Base-by-base conservation (phyloP, 2,888 invertebrate genomes). In the Drosophila maculinotata region DNA sequence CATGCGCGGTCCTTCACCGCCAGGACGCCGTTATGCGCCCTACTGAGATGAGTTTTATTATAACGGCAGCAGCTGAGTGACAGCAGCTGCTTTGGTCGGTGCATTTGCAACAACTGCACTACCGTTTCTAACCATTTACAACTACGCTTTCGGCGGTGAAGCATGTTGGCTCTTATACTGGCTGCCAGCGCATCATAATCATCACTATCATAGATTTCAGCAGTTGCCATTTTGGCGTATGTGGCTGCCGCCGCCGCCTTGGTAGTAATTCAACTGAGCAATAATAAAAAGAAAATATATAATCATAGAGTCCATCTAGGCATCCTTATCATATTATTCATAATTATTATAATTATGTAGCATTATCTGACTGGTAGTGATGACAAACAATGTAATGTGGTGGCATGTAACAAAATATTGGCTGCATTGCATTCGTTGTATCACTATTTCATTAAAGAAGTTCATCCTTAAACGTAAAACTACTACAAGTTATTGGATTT, bases 1-100 rank as follows among this genome's bases (percentile, higher is more conserved):
- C 48, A 94, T 96, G 93, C 94, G 96, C 84, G 96, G 96, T 88
- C 95, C 96, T 39, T 96, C 96, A 63, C 96, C 96, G 66, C 95
- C 96, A 79, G 94, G 96, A 92, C 94, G 96, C 92, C 94, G 96
- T 92, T 97, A 96, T 92, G 96, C 96, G 91, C 96, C 96, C 77
- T 96, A 96, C 93, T 96, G 91, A 92, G 92, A 91, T 89, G 91
- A 91, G 84, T 89, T 91, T 87, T 91, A 88, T 70, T 78, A 76
- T 63, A 51, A 75, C 69, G 83, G 80, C 77, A 77, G 78, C 79
- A 85, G 88, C 66, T 87, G 83, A 82, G 88, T 70, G 30, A 36
- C 69, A 64, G 51, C 60, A 38, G 44, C 52, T 59, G 64, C 52
- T 58, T 59, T 44, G 28, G 52, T 38, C 26, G 49, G 52, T 60